Percentiles rank a stretch among this genome's conserved stretches.
Conservation (phyloP, 2,888 invertebrate genomes). For the Mesorhabditis belari region DNA sequence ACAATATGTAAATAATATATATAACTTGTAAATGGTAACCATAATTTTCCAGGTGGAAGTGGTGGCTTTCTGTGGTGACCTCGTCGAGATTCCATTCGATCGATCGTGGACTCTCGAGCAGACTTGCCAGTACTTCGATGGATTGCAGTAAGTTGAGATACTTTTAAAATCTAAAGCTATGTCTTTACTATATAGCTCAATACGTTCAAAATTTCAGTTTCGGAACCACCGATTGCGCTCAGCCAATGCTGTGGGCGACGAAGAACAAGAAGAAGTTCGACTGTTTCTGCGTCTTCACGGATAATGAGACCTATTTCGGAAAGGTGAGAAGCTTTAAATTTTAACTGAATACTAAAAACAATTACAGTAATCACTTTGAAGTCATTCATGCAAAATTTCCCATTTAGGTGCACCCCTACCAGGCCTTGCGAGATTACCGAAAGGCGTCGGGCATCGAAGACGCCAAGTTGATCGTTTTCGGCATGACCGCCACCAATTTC, state of each 20-base stretch:
- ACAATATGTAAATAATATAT: too few relatives aligned
- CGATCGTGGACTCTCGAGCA: conserved; percentile 25
- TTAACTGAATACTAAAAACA: not conserved
- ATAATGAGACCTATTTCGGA: conserved; percentile 55
- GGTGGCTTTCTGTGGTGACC: conserved; percentile 29
- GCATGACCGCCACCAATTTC: conserved; percentile 53
- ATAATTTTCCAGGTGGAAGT: conserved; percentile 16
- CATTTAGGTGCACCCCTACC: conserved; percentile 57
- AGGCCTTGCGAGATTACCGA: conserved; percentile 63
- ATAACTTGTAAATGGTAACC: not conserved
- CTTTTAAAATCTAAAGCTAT: not conserved
- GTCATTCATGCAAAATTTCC: too few relatives aligned
- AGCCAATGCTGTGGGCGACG: conserved; percentile 67
- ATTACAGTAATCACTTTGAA: too few relatives aligned
- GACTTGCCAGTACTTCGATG: conserved; percentile 20
- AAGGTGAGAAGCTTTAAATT: conserved; percentile 8
- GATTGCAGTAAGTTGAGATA: conserved; percentile 9
- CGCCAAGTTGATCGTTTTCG: conserved; percentile 48
- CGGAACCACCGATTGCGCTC: conserved; percentile 50
- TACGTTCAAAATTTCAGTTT: too few relatives aligned
- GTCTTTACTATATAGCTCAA: too few relatives aligned
- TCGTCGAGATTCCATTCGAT: conserved; percentile 28
- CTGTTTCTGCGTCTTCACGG: conserved; percentile 69
- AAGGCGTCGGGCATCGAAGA: conserved; percentile 48
- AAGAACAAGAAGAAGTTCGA: conserved; percentile 64